Evolutionary conservation across 2,888 invertebrate genomes (phyloP), one percentile per base, ranked within the genome.

Genomic region (Hyles lineata): DNA sequence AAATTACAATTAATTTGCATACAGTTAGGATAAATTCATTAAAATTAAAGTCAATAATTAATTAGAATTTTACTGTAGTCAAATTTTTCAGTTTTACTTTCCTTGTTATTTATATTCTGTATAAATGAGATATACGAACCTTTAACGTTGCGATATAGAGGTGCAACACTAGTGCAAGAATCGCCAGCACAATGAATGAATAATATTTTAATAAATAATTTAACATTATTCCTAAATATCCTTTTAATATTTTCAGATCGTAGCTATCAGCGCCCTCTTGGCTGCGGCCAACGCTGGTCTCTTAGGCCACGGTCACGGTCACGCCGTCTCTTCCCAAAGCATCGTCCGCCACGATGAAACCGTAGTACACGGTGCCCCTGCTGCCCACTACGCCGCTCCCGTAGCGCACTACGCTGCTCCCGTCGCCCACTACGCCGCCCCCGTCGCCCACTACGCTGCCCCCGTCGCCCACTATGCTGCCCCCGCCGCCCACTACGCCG

Each of bases 261-360:
- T 93, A 78, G 86, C 90, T 75, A 83, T 95, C 74, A 85, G 90
- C 72, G 89, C 90, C 72, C 75, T 95, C 72, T 75, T 95, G 83
- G 89, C 90, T 67, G 87, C 94, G 25, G 92, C 93, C 72, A 90
- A 88, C 79, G 95, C 95, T 55, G 95, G 95, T 32, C 83, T 93
- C 32, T 83, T 86, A 52, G 87, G 86, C 11, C 78, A 81, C 29
- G 83, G 83, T 60, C 85, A 81, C 32, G 83, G 83, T 62, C 85
- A 88, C 75, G 91, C 90, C 3, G 87, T 90, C 15, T 91, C 91
- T 29, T 90, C 90, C 21, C 91, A 91, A 77, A 90, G 87, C 74
- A 86, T 92, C 55, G 89, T 93, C 25, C 85, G 88, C 83, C 91
- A 91, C 80, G 92, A 91, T 0, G 89, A 87, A 70, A 80, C 72